Percentiles rank a stretch among this genome's conserved stretches.
Conservation (phyloP, 2,888 invertebrate genomes). For the Acanthosepion lycidas region DNA sequence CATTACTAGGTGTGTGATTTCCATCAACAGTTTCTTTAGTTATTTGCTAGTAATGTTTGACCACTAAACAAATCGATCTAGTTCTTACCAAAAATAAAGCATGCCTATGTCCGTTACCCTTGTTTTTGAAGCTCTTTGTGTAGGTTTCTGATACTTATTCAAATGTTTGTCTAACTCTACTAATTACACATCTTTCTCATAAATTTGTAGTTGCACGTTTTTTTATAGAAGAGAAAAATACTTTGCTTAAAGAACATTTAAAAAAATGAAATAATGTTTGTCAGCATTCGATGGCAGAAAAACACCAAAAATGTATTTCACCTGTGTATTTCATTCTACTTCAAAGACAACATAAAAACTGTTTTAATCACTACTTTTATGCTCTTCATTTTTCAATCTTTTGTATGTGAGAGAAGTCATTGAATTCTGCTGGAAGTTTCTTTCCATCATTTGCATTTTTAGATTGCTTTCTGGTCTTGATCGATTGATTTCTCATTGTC, state of each 20-base stretch:
- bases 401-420: neutral
- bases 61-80: neutral
- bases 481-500: slow-evolving; percentile 22
- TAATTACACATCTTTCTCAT: neutral
- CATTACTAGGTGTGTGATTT: neutral
- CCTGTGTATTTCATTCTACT: neutral
- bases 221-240: neutral
- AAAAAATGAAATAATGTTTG: neutral
- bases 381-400: neutral
- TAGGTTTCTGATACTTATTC: neutral
- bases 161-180: neutral
- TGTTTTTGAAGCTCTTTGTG: neutral
- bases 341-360: neutral
- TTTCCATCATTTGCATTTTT: neutral
- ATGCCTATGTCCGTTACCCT: neutral
- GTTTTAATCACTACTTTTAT: neutral
- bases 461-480: neutral
- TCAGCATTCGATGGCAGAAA: neutral
- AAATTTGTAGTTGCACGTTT: neutral
- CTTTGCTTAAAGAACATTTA: too few relatives aligned
- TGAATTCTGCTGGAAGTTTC: neutral
- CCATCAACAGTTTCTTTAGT: neutral
- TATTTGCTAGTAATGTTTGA: neutral
- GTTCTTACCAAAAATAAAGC: neutral
- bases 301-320: neutral